Conservation (phyloP, 2,888 invertebrate species). For the Cryptosula pallasiana region DNA sequence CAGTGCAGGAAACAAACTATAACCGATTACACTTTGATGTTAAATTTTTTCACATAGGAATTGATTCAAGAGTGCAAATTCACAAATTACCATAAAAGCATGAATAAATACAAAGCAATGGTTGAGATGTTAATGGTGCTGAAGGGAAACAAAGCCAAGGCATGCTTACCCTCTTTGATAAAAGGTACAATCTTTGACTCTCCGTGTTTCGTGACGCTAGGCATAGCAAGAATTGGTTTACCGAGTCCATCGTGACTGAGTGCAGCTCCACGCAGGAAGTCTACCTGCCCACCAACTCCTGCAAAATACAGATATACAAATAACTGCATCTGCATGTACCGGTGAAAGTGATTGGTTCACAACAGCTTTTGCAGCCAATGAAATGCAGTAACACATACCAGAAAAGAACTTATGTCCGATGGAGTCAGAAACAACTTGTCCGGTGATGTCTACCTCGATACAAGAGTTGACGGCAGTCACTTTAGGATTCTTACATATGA, state of each 20-base stretch:
- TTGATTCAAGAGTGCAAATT: too few relatives aligned
- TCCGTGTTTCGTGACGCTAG: constrained; percentile 73
- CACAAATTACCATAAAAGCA: too few relatives aligned
- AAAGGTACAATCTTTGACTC: constrained; percentile 77
- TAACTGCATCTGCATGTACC: too few relatives aligned
- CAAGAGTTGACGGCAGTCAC: constrained; percentile 97
- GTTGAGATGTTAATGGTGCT: too few relatives aligned
- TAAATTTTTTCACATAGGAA: too few relatives aligned
- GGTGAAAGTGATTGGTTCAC: too few relatives aligned
- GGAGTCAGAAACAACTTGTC: constrained; percentile 87
- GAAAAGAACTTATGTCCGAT: constrained; percentile 73
- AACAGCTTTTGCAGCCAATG: too few relatives aligned
- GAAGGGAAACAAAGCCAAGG: background rate
- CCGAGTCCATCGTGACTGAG: constrained; percentile 77
- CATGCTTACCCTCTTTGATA: constrained; percentile 66
- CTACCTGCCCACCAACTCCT: constrained; percentile 90
- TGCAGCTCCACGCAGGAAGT: constrained; percentile 86
- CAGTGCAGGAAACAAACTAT: too few relatives aligned
- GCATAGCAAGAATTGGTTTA: constrained; percentile 85
- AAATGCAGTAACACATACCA: too few relatives aligned
- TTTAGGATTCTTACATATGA: constrained; percentile 75
- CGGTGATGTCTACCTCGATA: constrained; percentile 88
- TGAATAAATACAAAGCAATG: too few relatives aligned
- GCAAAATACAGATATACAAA: constrained; percentile 25
- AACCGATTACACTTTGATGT: too few relatives aligned